Evolutionary conservation across 2,888 invertebrate genomes (phyloP), one percentile per base, ranked within the genome.

Genomic region (Aquatica leii): DNA sequence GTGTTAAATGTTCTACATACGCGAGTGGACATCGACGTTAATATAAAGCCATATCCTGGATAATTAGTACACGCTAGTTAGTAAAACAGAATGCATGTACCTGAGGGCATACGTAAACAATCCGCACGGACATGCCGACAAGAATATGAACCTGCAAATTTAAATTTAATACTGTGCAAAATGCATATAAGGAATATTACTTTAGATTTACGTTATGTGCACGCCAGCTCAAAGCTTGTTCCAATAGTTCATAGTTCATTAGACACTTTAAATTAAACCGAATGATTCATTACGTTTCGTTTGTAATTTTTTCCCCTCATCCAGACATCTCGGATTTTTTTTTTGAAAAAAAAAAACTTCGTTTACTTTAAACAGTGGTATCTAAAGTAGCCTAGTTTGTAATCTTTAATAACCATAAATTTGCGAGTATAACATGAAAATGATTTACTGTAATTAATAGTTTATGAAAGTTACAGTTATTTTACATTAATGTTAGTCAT

Each of bases 71-170:
- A 52, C 41, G 59, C 59, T 52, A 51, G 51, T 59, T 59, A 54
- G 37, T 15, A 56, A 34, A 54, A 67, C 57, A 62, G 62, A 65
- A 62, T 41, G 51, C 49, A 18, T 35, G 31, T 37, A 34, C 59
- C 68, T 59, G 34, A 46, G 17, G 64, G 65, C 65, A 55, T 57
- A 63, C 66, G 67, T 65, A 67, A 67, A 67, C 67, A 67, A 67
- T 43, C 62, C 54, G 37, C 55, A 24, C 24, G 49, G 65, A 67
- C 64, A 64, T 50, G 51, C 49, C 56, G 54, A 61, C 60, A 54
- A 60, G 52, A 59, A 53, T 52, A 52, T 24, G 46, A 57, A 37
- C 49, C 55, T 17, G 15, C 24, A 15, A 51, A 52, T 50, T 57
- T 59, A 43, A 43, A 59, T 40, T 51, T 55, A 55, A 48, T 55